These are phyloP conservation scores for Leucophenga maculata DNA, from an alignment of 2,888 invertebrate species.

Conservation along the genomic window DNA sequence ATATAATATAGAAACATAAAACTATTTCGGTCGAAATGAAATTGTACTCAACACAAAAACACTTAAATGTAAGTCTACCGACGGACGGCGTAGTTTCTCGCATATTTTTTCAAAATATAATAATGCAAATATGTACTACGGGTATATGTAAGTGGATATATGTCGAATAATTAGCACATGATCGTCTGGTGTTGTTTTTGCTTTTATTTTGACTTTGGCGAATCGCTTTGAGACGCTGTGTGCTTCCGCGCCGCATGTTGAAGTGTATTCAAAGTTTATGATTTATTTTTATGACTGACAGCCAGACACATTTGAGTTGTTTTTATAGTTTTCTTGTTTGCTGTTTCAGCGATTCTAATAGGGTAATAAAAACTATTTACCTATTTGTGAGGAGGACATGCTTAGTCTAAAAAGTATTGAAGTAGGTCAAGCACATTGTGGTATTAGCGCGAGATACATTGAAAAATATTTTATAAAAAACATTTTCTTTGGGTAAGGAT, in stretches of 20 bases:
- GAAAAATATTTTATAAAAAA: not conserved
- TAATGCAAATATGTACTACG: too few relatives aligned
- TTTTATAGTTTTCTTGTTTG: not conserved
- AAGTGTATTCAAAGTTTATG: slow-evolving; percentile 10
- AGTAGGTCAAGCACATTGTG: slow-evolving; percentile 7
- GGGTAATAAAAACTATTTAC: not conserved
- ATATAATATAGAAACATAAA: too few relatives aligned
- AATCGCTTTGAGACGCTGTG: too few relatives aligned
- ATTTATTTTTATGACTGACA: slow-evolving; percentile 16
- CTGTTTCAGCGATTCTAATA: not conserved
- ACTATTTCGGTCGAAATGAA: not conserved
- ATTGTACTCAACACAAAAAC: not conserved
- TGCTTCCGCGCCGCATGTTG: slow-evolving; percentile 6
- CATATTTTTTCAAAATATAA: too few relatives aligned
- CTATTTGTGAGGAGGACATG: too few relatives aligned
- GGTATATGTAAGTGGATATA: too few relatives aligned
- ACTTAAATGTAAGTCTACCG: too few relatives aligned
- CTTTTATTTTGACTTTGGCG: too few relatives aligned
- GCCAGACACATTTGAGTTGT: slow-evolving; percentile 2
- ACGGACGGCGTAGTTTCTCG: not conserved
- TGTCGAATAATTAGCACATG: too few relatives aligned
- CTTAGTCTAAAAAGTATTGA: too few relatives aligned
- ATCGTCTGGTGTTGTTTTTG: too few relatives aligned
- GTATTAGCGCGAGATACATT: not conserved
- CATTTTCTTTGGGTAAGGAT: too few relatives aligned